These are phyloP conservation scores for Caenorhabditis tropicalis DNA, from an alignment of 1,140 invertebrate genomes.

Conservation along the genomic window DNA sequence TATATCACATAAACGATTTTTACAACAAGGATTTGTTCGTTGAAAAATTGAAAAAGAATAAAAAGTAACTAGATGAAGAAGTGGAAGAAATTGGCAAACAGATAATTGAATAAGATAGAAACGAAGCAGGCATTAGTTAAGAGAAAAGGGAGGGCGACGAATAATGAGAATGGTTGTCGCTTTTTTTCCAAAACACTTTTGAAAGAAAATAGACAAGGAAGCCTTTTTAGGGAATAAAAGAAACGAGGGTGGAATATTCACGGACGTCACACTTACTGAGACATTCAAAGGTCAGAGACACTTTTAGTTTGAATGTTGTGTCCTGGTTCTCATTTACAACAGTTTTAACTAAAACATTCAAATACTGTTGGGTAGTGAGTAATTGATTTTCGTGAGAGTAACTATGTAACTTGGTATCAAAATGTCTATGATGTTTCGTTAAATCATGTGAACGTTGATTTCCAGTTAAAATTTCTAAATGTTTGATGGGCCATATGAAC, in stretches of 20 bases:
- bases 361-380: no score
- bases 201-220: conserved; percentile 24
- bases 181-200: not conserved
- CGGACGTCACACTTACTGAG: conserved; percentile 2
- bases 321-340: no score
- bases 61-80: not conserved
- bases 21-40: no score
- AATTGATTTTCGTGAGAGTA: no score
- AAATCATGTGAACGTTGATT: no score
- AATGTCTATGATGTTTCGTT: no score
- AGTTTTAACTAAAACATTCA: no score
- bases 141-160: not conserved
- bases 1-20: no score
- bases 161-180: not conserved
- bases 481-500: no score
- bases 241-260: conserved; percentile 1
- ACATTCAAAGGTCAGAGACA: not conserved
- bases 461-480: no score
- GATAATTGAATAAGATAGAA: conserved; percentile 33
- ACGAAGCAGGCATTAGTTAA: conserved; percentile 24
- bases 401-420: no score
- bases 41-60: not conserved
- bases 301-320: not conserved
- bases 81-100: not conserved
- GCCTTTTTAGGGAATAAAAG: not conserved